phyloP scores from a whole-genome alignment of 2,888 invertebrate genomes.

The Trichopria drosophilae region DNA sequence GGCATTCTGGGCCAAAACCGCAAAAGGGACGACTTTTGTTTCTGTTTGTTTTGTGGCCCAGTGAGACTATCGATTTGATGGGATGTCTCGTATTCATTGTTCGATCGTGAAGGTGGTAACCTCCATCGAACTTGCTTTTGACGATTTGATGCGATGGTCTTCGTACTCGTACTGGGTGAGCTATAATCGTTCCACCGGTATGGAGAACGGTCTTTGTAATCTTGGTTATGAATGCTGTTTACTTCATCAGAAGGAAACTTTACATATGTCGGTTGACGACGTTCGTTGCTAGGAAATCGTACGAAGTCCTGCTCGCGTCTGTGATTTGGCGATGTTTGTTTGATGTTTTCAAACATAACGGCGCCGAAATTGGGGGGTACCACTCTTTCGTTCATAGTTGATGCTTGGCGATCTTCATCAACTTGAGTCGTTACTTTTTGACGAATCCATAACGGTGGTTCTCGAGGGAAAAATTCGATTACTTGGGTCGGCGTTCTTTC shows the following conservation, averaged over 20 bases:
- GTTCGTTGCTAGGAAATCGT: slow-evolving; percentile 40
- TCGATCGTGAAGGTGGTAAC: slow-evolving; percentile 17
- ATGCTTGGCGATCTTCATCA: too few species aligned
- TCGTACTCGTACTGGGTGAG: slow-evolving; percentile 36
- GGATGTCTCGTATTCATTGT: not conserved
- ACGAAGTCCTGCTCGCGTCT: slow-evolving; percentile 33
- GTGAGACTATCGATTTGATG: too few species aligned
- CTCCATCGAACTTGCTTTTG: slow-evolving; percentile 44
- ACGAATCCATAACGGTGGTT: not conserved
- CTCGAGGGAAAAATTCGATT: not conserved
- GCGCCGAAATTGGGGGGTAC: too few species aligned
- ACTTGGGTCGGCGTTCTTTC: slow-evolving; percentile 7
- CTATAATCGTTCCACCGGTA: slow-evolving; percentile 33
- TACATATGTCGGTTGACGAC: slow-evolving; percentile 33
- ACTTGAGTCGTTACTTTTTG: too few species aligned
- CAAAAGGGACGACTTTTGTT: slow-evolving; percentile 42
- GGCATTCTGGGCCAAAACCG: slow-evolving; percentile 50
- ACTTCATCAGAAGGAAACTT: slow-evolving; percentile 49
- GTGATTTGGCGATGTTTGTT: slow-evolving; percentile 18
- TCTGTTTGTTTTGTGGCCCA: slow-evolving; percentile 21
- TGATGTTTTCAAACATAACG: slow-evolving; percentile 10
- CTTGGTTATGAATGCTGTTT: slow-evolving; percentile 50
- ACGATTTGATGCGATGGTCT: slow-evolving; percentile 39
- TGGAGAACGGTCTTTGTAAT: slow-evolving; percentile 45
- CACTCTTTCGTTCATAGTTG: slow-evolving; percentile 23